These are phyloP conservation scores for Camponotus vicinus DNA, from an alignment of 1,140 invertebrate genomes.

Conservation along the genomic window DNA sequence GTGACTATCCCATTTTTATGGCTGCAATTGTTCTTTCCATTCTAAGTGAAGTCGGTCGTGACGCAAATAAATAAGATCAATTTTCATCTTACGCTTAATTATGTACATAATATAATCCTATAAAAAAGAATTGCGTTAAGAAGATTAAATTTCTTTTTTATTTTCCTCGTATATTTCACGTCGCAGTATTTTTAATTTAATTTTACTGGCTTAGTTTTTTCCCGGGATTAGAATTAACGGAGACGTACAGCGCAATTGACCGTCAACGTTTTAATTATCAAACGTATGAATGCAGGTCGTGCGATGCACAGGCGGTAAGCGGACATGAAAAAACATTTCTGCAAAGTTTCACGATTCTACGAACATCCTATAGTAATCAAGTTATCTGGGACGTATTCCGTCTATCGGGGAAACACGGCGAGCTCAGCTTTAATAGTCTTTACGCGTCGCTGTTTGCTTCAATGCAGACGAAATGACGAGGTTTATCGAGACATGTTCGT, in stretches of 20 bases:
- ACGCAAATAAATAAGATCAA: constrained; percentile 4
- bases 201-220: neutral
- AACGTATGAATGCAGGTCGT: neutral
- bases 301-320: neutral
- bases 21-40: neutral
- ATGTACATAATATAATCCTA: neutral
- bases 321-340: constrained; percentile 44
- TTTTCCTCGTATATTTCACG: neutral
- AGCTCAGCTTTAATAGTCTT: constrained; percentile 23
- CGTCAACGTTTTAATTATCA: constrained; percentile 30
- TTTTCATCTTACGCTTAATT: neutral
- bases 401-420: constrained; percentile 19
- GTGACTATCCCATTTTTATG: neutral
- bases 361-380: constrained; percentile 20
- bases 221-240: neutral
- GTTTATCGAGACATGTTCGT: constrained; percentile 39
- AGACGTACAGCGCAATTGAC: neutral
- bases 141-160: neutral
- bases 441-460: neutral
- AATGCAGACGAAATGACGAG: constrained; percentile 23
- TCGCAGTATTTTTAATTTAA: neutral
- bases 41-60: neutral
- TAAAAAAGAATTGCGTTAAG: no score
- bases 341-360: constrained; percentile 25
- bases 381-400: constrained; percentile 20